Evolutionary conservation across 2,797 vertebrate genomes (phyloP).

Genomic region (Enteromius argenteus): DNA sequence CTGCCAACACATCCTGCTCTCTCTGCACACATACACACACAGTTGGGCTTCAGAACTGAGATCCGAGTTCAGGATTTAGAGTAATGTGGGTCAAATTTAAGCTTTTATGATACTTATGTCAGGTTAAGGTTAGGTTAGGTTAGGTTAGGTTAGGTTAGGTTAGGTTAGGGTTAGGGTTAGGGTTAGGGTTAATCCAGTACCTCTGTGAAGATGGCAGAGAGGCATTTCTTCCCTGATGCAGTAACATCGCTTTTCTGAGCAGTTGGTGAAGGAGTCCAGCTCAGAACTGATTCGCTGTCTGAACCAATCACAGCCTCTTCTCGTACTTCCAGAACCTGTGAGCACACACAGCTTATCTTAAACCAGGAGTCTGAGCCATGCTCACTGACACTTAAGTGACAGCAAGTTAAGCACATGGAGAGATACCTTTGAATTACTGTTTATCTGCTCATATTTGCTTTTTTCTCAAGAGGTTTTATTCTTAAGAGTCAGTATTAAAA

Average conservation of each 20-base stretch:
- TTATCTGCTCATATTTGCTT: background rate
- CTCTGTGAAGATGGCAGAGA: constrained; percentile 85
- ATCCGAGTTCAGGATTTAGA: background rate
- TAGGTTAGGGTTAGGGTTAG: background rate
- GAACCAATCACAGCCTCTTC: constrained; percentile 84
- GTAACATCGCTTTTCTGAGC: constrained; percentile 66
- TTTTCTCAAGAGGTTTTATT: background rate
- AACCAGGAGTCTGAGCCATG: background rate
- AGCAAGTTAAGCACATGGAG: background rate
- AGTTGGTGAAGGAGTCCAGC: constrained; percentile 80
- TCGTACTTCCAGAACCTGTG: constrained; percentile 82
- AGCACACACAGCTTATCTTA: background rate
- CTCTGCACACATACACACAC: constrained; percentile 69
- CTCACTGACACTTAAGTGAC: background rate
- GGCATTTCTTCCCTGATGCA: constrained; percentile 81
- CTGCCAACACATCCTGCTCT: constrained; percentile 64
- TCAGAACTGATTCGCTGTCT: constrained; percentile 77
- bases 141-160: too few relatives aligned
- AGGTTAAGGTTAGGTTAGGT: background rate
- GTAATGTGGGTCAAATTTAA: background rate
- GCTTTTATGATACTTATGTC: background rate
- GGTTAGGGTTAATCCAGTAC: constrained; percentile 66
- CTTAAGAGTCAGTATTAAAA: background rate
- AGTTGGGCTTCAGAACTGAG: background rate
- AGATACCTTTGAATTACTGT: background rate